These are phyloP conservation scores for Luehdorfia chinensis DNA, from an alignment of 1,140 invertebrate species.

Conservation along the genomic window DNA sequence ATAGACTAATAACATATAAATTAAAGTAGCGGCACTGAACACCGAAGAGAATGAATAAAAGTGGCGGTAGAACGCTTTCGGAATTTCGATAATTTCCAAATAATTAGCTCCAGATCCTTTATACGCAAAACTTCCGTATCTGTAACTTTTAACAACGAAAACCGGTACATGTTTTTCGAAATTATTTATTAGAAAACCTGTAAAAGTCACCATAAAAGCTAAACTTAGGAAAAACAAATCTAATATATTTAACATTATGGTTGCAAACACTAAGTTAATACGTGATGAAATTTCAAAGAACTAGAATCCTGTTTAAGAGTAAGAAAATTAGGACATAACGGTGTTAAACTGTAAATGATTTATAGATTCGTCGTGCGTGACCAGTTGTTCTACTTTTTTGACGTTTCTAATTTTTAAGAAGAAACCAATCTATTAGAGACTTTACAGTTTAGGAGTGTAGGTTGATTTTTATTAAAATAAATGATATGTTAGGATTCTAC, in stretches of 20 bases:
- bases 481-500: no score
- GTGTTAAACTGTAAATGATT: conserved; percentile 3
- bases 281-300: neutral
- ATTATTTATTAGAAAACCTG: conserved; percentile 79
- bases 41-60: conserved; percentile 84
- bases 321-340: conserved; percentile 27
- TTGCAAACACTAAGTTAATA: neutral
- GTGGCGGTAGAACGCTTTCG: conserved; percentile 86
- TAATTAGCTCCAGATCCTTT: conserved; percentile 71
- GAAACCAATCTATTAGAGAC: neutral
- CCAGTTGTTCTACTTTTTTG: conserved; percentile 9
- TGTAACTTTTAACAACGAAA: conserved; percentile 79
- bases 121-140: conserved; percentile 83
- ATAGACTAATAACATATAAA: conserved; percentile 75
- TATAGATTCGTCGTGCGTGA: conserved; percentile 2
- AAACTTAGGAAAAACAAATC: conserved; percentile 77
- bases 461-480: no score
- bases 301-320: conserved; percentile 8
- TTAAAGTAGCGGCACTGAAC: conserved; percentile 70
- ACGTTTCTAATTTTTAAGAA: neutral
- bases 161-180: conserved; percentile 81
- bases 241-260: conserved; percentile 76
- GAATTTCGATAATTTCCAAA: conserved; percentile 79
- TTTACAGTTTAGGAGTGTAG: no score
- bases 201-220: conserved; percentile 68